A percentile compares a stretch with the other conserved stretches of the same genome.
These are phyloP conservation scores for Drosophila carrolli DNA, from an alignment of 1,140 invertebrate species.

Conservation along the genomic window DNA sequence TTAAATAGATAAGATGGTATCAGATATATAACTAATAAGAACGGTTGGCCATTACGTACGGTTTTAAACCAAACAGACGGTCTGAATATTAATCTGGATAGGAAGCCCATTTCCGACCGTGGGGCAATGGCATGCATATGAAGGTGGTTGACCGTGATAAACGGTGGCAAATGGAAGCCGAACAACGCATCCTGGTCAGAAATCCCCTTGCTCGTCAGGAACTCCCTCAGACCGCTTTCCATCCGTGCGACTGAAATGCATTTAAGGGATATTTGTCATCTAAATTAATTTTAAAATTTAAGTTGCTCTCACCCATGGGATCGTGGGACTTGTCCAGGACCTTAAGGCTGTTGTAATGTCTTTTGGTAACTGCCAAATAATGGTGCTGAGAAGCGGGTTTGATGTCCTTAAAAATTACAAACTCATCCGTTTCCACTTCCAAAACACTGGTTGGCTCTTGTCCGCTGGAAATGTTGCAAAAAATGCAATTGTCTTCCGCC, in stretches of 20 bases:
- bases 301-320: conserved; percentile 86
- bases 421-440: conserved; percentile 89
- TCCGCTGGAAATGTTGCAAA: conserved; percentile 89
- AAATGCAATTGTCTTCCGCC: conserved; percentile 86
- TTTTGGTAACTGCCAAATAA: conserved; percentile 91
- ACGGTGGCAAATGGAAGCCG: conserved; percentile 97
- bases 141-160: conserved; percentile 92
- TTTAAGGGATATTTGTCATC: not conserved
- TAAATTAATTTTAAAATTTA: no score
- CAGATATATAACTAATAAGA: not conserved
- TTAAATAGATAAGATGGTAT: conserved; percentile 6
- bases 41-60: conserved; percentile 86
- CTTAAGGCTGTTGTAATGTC: conserved; percentile 91
- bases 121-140: conserved; percentile 95
- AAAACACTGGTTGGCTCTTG: conserved; percentile 86
- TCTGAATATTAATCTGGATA: conserved; percentile 89
- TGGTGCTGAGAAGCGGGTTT: conserved; percentile 92
- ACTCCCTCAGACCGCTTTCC: conserved; percentile 40
- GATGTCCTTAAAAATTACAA: conserved; percentile 93
- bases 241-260: conserved; percentile 32
- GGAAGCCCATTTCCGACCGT: conserved; percentile 89
- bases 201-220: conserved; percentile 71
- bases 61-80: conserved; percentile 94
- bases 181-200: conserved; percentile 87
- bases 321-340: conserved; percentile 88